phyloP scores from a whole-genome alignment of 2,113 vertebrate species.

The Atherinomorus stipes region DNA sequence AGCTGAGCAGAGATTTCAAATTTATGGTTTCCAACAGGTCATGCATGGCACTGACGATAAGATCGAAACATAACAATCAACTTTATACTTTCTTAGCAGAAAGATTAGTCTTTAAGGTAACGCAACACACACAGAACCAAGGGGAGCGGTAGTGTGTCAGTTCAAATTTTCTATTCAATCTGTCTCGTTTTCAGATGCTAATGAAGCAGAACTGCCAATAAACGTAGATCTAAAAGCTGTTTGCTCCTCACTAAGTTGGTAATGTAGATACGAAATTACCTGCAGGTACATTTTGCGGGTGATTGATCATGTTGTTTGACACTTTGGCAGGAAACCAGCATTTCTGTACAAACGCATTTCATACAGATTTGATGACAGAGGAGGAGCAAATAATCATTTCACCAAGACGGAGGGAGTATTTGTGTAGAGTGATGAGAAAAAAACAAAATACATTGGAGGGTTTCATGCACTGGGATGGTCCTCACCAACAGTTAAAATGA shows the following conservation, averaged over 20 bases:
- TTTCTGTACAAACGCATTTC: slow-evolving; percentile 13
- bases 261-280: slow-evolving; percentile 13
- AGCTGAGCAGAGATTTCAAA: too few relatives aligned
- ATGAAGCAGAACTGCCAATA: slow-evolving; percentile 21
- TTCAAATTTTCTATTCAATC: not conserved
- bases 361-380: not conserved
- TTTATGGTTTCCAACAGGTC: not conserved
- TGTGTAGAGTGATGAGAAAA: too few relatives aligned
- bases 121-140: too few relatives aligned
- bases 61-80: not conserved
- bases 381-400: slow-evolving; percentile 7
- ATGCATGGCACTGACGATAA: not conserved
- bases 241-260: not conserved
- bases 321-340: slow-evolving; percentile 15
- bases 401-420: not conserved
- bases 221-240: not conserved
- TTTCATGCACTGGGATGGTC: too few relatives aligned
- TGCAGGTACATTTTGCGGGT: slow-evolving; percentile 20
- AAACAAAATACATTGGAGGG: too few relatives aligned
- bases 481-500: too few relatives aligned
- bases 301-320: slow-evolving; percentile 16
- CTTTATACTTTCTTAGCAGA: too few relatives aligned
- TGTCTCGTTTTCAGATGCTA: slow-evolving; percentile 6
- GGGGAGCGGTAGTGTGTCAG: not conserved
- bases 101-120: too few relatives aligned